A percentile compares a stretch with the other conserved stretches of the same genome.
Conservation (phyloP, 2,113 vertebrate genomes). For the rat (Rattus norvegicus) region GRCr8 NC_086025.1:31240501-31241000, state of each 20-base stretch:
- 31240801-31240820: slow-evolving; percentile 15
- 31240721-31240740: slow-evolving; percentile 31
- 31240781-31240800: slow-evolving; percentile 27
- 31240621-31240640: neutral
- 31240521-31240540: slow-evolving; percentile 42
- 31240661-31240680: slow-evolving; percentile 39
- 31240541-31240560: slow-evolving; percentile 39
- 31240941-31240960: neutral
- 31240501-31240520: slow-evolving; percentile 46
- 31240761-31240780: slow-evolving; percentile 21
- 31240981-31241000: too few species aligned
- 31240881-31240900: slow-evolving; percentile 53
- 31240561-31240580: slow-evolving; percentile 4
- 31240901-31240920: slow-evolving; percentile 33
- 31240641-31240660: neutral
- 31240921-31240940: slow-evolving; percentile 34
- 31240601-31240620: neutral
- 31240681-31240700: slow-evolving; percentile 43
- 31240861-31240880: neutral
- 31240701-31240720: slow-evolving; percentile 50
- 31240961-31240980: neutral
- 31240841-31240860: neutral
- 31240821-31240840: slow-evolving; percentile 3
- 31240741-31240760: slow-evolving; percentile 27
- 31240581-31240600: slow-evolving; percentile 41